Evolutionary conservation across 2,113 vertebrate genomes (phyloP), one percentile per base, ranked within the genome.

Genomic region (Zosterops lateralis): DNA sequence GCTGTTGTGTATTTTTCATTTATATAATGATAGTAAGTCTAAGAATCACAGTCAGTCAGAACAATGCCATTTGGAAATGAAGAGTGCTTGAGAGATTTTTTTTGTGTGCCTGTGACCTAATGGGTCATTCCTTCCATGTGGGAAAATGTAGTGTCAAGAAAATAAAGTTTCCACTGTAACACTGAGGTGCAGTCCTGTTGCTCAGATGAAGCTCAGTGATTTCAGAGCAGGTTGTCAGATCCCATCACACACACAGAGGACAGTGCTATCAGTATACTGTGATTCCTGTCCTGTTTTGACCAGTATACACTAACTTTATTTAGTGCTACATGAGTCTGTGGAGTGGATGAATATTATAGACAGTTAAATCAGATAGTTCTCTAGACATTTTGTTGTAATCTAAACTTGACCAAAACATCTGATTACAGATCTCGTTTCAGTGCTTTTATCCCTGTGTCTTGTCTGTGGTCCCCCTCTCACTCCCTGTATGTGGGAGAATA

Each of bases 291-390:
- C 64, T 67, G 31, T 48, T 89, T 68, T 60, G 12, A 36, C 22
- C n/a, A 61, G 11, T 32, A 21, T 31, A 31, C 19, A 18, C 25
- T 57, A 19, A 45, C 25, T 87, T 84, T 47, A 56, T 34, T 42
- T 68, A n/a, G 15, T 71, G 29, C 48, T 67, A 1, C 0, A 0
- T 85, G 53, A 36, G 21, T 73, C 40, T 82, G 11, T 65, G 40
- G 34, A 72, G 14, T 67, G n/a, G 12, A 11, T 79, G 32, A 48
- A 8, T 72, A 17, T 68, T 57, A n/a, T 7, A 44, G 51, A 9
- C 31, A 71, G 17, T 25, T 44, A 58, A 32, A 38, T 71, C 24
- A 64, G 28, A 7, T 31, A 47, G 18, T 28, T 90, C 51, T 19
- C 25, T n/a, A 48, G 28, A 29, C 7, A 47, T 88, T 26, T 53